phyloP scores from a whole-genome alignment of 2,113 vertebrate genomes.

The Chloropsis cyanopogon region DNA sequence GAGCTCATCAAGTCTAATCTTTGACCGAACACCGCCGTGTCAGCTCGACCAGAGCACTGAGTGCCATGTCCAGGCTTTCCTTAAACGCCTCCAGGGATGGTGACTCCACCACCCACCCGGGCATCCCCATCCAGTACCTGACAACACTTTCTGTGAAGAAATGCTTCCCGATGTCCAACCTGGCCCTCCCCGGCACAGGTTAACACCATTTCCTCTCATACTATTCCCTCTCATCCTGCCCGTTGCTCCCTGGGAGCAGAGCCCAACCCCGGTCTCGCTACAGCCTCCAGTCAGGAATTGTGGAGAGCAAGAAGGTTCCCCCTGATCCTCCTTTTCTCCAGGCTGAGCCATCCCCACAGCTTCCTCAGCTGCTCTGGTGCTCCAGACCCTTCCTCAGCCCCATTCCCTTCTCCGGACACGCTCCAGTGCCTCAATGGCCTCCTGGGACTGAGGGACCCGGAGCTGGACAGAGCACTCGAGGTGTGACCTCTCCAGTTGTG shows the following conservation, averaged over 20 bases:
- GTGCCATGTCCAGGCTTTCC: neutral
- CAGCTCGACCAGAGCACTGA: neutral
- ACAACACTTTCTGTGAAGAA: neutral
- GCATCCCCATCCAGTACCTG: neutral
- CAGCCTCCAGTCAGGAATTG: neutral
- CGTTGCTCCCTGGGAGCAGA: neutral
- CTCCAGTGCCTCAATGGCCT: neutral
- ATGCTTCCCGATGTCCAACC: neutral
- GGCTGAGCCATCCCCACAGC: neutral
- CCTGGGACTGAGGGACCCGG: no score
- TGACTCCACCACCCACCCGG: neutral
- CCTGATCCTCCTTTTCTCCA: neutral
- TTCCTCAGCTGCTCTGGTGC: neutral
- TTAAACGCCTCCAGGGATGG: neutral
- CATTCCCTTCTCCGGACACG: accelerated
- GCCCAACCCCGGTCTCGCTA: accelerated
- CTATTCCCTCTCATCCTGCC: neutral
- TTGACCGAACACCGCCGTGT: no score
- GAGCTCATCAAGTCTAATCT: no score
- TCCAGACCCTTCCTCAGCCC: neutral
- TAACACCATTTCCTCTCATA: neutral
- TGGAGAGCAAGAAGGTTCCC: neutral
- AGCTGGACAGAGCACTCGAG: neutral
- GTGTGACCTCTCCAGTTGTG: neutral
- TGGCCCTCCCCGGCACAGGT: neutral